Percentiles rank a stretch among this genome's conserved stretches.
These are phyloP conservation scores for Tethya wilhelma DNA, from an alignment of 37 sponge, comb jelly and placozoan species.

Conservation along the genomic window DNA sequence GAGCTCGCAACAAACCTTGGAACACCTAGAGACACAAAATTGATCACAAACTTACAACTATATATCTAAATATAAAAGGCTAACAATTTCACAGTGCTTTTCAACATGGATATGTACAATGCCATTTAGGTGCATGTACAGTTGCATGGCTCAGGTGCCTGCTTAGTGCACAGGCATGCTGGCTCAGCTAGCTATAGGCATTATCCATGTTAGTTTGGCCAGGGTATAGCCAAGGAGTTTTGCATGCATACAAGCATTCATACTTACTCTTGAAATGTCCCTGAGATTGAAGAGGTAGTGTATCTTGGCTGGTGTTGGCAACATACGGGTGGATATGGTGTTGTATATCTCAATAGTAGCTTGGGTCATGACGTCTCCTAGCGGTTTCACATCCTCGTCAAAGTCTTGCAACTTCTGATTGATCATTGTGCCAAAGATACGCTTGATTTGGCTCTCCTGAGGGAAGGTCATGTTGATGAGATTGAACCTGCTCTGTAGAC, in stretches of 20 bases:
- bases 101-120: background rate
- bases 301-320: conserved; percentile 97
- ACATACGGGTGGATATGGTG: conserved; percentile 79
- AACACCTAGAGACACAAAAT: conserved; percentile 66
- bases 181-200: too few species aligned
- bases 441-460: conserved; percentile 95
- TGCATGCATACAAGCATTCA: too few species aligned
- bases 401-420: conserved; percentile 99
- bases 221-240: too few species aligned
- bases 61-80: background rate
- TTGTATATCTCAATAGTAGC: conserved; percentile 96
- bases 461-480: conserved; percentile 99
- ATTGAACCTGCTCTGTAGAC: conserved; percentile 95
- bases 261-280: conserved; percentile 91
- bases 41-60: background rate
- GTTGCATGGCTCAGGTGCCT: background rate
- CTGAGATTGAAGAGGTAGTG: conserved; percentile 99
- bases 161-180: background rate
- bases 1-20: conserved; percentile 97
- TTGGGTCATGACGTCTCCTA: conserved; percentile 91
- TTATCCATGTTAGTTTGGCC: too few species aligned
- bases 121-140: background rate
- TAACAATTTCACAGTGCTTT: background rate
- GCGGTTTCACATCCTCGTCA: conserved; percentile 98
- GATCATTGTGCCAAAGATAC: conserved; percentile 99